These are phyloP conservation scores for Chloroclystis v-ata DNA, from an alignment of 2,888 invertebrate species.

Conservation along the genomic window DNA sequence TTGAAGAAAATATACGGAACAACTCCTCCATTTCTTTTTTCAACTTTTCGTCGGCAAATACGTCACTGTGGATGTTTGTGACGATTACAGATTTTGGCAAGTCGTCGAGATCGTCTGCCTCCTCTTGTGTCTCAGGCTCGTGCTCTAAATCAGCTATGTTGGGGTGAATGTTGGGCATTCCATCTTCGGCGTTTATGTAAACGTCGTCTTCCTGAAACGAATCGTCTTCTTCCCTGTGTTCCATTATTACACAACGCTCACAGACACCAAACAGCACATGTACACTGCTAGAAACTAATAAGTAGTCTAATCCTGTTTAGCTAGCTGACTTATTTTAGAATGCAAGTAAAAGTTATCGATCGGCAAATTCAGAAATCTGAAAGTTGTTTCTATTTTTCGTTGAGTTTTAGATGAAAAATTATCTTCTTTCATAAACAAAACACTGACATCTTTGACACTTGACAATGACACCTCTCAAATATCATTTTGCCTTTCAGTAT, in stretches of 20 bases:
- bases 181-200: conserved; percentile 91
- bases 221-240: conserved; percentile 64
- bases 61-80: conserved; percentile 89
- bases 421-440: conserved; percentile 1
- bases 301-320: not conserved
- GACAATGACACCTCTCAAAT: not conserved
- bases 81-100: conserved; percentile 93
- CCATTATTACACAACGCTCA: conserved; percentile 40
- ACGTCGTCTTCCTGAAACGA: conserved; percentile 82
- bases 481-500: too few relatives aligned
- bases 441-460: not conserved
- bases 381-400: not conserved
- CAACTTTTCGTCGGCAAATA: conserved; percentile 82
- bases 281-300: not conserved
- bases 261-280: conserved; percentile 2
- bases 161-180: conserved; percentile 90
- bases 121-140: conserved; percentile 82
- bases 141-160: conserved; percentile 83
- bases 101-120: conserved; percentile 85
- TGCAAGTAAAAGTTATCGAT: conserved; percentile 3
- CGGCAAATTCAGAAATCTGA: conserved; percentile 1
- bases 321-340: not conserved
- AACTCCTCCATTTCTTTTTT: conserved; percentile 89
- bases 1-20: conserved; percentile 88
- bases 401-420: not conserved